Evolutionary conservation across 1,140 invertebrate species (phyloP), one percentile per base, ranked within the genome.

Genomic region (Drosophila bocki): DNA sequence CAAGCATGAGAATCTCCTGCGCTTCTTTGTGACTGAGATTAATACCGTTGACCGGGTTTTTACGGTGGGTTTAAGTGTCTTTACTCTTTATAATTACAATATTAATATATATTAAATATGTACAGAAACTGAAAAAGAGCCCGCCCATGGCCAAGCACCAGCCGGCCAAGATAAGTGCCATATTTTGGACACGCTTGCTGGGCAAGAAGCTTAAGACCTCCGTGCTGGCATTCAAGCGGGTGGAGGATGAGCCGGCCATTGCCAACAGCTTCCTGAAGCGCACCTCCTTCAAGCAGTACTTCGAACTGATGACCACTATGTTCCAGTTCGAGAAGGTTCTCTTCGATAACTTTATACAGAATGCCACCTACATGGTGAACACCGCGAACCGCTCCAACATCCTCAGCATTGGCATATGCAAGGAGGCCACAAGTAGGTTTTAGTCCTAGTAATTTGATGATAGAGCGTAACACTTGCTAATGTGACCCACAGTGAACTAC

Each of bases 1-100:
- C 19, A 98, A 98, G 86, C 98, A 97, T 91, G 96, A 97, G 61
- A 94, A 97, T 13, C 95, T 98, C n/a, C 94, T 98, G 92, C 94
- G 96, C 32, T 96, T 97, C 81, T 98, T 97, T 91, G 95, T 95
- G 59, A 95, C 96, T 72, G 98, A 98, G 94, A 95, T 98, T 26
- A 93, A 94, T 60, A 93, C 93, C 1, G 94, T 97, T 2, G 95
- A 96, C 77, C 92, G 94, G 39, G 94, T 95, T 56, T 97, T 96
- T 85, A 94, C 95, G 67, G 95, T 95, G 93, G 93, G 93, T 93
- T 29, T 2, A 1, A 13, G 0, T 7, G 0, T 1, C 19, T 47
- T 26, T 26, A 26, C 19, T 47, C 15, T 48, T 48, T 5, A 15
- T 26, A 3, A 47, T 26, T 8, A 0, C 1, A 29, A 32, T 15